Base-by-base conservation (phyloP, 2,888 invertebrate genomes). In the Cosmia pyralina region DNA sequence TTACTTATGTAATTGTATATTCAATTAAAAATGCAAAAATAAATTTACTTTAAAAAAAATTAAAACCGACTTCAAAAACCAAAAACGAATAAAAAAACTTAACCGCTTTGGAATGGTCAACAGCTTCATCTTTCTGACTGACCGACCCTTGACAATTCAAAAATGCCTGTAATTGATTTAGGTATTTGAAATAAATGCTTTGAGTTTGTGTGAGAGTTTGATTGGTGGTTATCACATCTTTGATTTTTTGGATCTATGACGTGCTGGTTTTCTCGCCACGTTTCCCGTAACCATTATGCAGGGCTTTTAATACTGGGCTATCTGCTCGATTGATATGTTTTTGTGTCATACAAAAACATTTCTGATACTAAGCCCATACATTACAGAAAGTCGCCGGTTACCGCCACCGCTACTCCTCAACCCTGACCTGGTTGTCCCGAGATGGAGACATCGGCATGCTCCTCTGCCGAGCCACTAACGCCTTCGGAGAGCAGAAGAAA, bases 401-500 rank as follows among this genome's bases (percentile, higher is more conserved):
- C 62, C 83, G 82, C 17, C 83, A 92, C 79, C 91, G 92, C 0
- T 95, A 92, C 82, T 86, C 90, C 0, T 93, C 95, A 0, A 91
- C 91, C 0, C 81, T 95, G 53, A 93, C 92, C 0, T 95, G 95
- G 95, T 67, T 91, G 4, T 89, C 93, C 0, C 87, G 90, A 0
- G 87, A 88, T 0, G 88, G 86, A 0, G 94, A 95, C 79, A 72
- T 92, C 0, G 95, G 95, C 0, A 67, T 86, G 1, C 88, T 95
- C 0, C 85, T 88, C 15, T 95, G 95, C 75, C 88, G 93, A 0
- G 95, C 94, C 0, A 91, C 90, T 0, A 95, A 95, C 81, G 48
- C 88, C 0, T 93, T 92, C 59, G 95, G 95, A 0, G 93, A 94
- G 46, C 95, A 95, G 81, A 92, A 92, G 72, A 84, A 84, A 0